Percentiles rank a stretch among this genome's conserved stretches.
These are phyloP conservation scores for Rousettus madagascariensis DNA, from an alignment of 2,797 vertebrate genomes.

Conservation along the genomic window DNA sequence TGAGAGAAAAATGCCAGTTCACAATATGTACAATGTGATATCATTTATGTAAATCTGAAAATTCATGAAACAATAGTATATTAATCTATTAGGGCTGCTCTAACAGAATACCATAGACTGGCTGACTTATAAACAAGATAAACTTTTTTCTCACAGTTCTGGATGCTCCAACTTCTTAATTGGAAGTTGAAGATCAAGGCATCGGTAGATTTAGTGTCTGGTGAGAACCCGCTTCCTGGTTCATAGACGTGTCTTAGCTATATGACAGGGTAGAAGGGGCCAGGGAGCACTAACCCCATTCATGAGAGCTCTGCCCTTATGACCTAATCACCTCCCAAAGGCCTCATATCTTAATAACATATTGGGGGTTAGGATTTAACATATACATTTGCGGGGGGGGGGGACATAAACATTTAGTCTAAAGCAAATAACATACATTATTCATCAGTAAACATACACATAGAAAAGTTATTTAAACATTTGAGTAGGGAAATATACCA, in stretches of 20 bases:
- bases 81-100: background rate
- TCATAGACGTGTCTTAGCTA: background rate
- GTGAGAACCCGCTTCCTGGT: background rate
- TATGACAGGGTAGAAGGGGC: background rate
- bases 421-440: background rate
- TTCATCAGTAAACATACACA: background rate
- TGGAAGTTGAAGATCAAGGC: too few species aligned
- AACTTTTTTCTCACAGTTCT: too few species aligned
- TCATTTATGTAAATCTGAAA: background rate
- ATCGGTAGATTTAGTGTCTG: background rate
- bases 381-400: background rate
- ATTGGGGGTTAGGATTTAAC: background rate
- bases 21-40: background rate
- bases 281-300: background rate
- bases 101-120: background rate
- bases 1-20: background rate
- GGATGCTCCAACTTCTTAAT: too few species aligned
- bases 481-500: background rate
- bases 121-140: too few species aligned
- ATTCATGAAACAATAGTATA: background rate
- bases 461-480: background rate
- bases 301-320: background rate
- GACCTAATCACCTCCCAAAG: too few species aligned
- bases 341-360: too few species aligned
- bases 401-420: background rate